Evolutionary conservation across 1,140 invertebrate species (phyloP).

Genomic region (Calephelis nemesis): DNA sequence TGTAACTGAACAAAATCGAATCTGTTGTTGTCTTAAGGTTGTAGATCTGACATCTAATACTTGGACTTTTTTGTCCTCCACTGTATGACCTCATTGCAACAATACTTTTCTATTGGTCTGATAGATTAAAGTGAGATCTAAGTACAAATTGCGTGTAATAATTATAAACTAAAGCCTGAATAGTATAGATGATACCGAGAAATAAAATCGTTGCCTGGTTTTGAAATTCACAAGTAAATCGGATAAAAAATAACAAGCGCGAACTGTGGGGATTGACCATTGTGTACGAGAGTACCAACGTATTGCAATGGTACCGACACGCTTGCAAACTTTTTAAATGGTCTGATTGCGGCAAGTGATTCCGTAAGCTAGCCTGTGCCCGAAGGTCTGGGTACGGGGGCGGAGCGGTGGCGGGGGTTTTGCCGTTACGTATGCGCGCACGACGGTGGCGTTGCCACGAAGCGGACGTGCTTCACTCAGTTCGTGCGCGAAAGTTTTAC

Average conservation of each 20-base stretch:
- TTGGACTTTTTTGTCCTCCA: no score
- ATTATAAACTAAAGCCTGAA: no score
- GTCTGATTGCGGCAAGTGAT: constrained; percentile 18
- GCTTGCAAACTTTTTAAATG: constrained; percentile 18
- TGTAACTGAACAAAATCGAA: no score
- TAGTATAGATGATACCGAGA: no score
- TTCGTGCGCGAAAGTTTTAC: constrained; percentile 77
- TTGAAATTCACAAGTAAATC: neutral
- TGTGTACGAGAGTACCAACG: constrained; percentile 7
- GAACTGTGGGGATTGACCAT: neutral
- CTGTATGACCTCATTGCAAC: no score
- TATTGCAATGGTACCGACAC: constrained; percentile 11
- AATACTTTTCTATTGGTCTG: no score
- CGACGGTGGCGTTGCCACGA: constrained; percentile 67
- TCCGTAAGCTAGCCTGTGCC: constrained; percentile 35
- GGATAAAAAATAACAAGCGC: neutral
- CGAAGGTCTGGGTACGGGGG: constrained; percentile 46
- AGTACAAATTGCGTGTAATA: no score
- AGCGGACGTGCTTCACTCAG: constrained; percentile 77
- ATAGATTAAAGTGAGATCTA: no score
- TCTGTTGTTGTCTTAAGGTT: no score
- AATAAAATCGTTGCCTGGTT: neutral
- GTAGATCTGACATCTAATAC: no score
- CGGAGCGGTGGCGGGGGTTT: constrained; percentile 54
- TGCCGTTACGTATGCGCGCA: constrained; percentile 71